Evolutionary conservation across 2,888 invertebrate genomes (phyloP), one percentile per base, ranked within the genome.

Genomic region (Stegana nigrithorax): DNA sequence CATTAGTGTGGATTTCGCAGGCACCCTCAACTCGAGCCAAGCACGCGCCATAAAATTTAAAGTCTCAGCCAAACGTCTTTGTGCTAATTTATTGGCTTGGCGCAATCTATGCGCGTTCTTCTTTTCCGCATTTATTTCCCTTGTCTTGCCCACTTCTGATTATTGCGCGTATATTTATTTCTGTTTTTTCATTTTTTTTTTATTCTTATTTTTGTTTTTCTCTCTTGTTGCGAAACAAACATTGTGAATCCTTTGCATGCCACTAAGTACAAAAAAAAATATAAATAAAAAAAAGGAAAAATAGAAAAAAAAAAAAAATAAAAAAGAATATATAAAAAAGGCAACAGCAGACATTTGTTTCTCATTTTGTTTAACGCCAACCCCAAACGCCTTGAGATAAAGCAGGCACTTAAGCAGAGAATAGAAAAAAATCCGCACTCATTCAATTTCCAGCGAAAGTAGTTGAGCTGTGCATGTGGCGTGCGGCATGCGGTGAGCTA

Each of bases 21-120:
- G 12, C n/a, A 32, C 14, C 32, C 17, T 17, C 12, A 32, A 17
- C 17, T 4, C 21, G 21, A 55, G 32, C 53, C 32, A 21, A 55
- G 53, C 53, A 76, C 75, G 75, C 68, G 71, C 81, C 75, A 76
- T 76, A 76, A 80, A 77, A 80, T 76, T 78, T 80, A 81, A 76
- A 76, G 75, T 76, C 74, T 78, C 77, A 74, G 80, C 76, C 78
- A 73, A 78, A 77, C 75, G 73, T 74, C 74, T 74, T 39, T 58
- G 26, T 4, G 50, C 42, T 63, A 59, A 59, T 65, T 65, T 59
- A 64, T 61, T 65, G 65, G 57, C 57, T 42, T 44, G 17, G 57
- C 57, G 39, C 57, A 25, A 26, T 57, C 25, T 19, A 42, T 53
- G 8, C 19, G 19, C 23, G 26, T 29, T 6, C 27, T 27, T 29